Base-by-base conservation (phyloP, 2,888 invertebrate species). In the Cephus rjabovi region DNA sequence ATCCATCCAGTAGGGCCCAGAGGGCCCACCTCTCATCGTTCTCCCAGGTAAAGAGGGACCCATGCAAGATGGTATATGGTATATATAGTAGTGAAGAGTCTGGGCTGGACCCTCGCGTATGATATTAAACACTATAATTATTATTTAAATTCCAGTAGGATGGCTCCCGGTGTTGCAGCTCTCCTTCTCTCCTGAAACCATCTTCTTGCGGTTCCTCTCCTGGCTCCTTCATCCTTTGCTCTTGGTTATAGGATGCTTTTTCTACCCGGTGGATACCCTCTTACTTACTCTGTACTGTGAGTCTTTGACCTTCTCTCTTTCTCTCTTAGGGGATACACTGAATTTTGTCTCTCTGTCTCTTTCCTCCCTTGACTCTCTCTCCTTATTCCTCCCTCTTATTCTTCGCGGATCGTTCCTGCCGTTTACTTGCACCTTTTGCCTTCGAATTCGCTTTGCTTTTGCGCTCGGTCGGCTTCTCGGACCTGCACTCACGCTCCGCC, bases 101-200 rank as follows among this genome's bases (percentile, higher is more conserved):
- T 33, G 74, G 79, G 81, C 82, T 77, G 77, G 81, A 79, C 80
- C 78, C 77, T 83, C 82, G 87, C 86, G 87, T 89, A 90, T 90
- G 89, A 90, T 90, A 90, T 90, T 91, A 91, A 90, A 90, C 88
- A 90, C 89, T 89, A 90, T 91, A 90, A 91, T 90, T 89, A 90
- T 90, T 90, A 91, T 91, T 91, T 90, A 91, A 91, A 91, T 91
- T 91, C 90, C 89, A 89, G 90, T 89, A 89, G 89, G 90, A 90
- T 89, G 89, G 90, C 91, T 91, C 89, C 91, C 88, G 90, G 91
- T 90, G 88, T 91, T 91, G 90, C 86, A 86, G 85, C 85, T 83
- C 82, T 78, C 82, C 83, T 82, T 81, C 82, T 75, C 77, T 84
- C 81, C 40, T 40, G 40, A 40, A 40, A 40, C 40, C 40, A 40